Evolutionary conservation across 2,113 vertebrate species (phyloP).

Genomic region (Rallus limicola): DNA sequence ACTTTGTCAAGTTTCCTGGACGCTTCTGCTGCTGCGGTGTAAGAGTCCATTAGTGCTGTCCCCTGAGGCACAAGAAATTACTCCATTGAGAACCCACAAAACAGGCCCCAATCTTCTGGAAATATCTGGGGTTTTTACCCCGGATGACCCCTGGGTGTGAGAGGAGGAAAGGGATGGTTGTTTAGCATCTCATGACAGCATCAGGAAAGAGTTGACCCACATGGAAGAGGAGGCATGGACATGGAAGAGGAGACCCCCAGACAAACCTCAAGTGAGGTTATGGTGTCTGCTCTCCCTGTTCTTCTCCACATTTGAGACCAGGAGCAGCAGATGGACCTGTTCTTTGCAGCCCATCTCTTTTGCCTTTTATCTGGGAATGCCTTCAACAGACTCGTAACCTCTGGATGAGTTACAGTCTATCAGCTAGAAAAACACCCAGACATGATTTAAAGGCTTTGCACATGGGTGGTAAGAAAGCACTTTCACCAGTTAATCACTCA

Average conservation of each 20-base stretch:
- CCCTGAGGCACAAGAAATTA: not conserved
- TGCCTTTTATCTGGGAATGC: not conserved
- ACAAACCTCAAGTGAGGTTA: not conserved
- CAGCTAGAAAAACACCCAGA: not conserved
- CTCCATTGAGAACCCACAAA: not conserved
- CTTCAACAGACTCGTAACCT: not conserved
- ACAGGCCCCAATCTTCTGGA: fast-evolving
- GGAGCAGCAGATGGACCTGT: not conserved
- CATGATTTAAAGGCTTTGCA: fast-evolving
- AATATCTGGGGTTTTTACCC: not conserved
- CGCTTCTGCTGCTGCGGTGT: not conserved
- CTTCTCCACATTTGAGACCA: not conserved
- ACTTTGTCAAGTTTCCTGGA: not conserved
- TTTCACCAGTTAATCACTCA: not conserved
- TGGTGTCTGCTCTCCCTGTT: not conserved
- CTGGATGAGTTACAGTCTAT: not conserved
- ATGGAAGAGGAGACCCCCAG: not conserved
- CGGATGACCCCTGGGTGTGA: not conserved
- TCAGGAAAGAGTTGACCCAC: not conserved
- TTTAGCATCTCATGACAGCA: not conserved
- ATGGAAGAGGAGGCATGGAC: not conserved
- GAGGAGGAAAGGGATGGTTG: not conserved
- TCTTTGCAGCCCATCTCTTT: not conserved
- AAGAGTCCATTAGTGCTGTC: not conserved
- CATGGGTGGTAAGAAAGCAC: not conserved